Evolutionary conservation across 2,888 invertebrate species (phyloP).

Genomic region (Eumacrocentrus americanus): DNA sequence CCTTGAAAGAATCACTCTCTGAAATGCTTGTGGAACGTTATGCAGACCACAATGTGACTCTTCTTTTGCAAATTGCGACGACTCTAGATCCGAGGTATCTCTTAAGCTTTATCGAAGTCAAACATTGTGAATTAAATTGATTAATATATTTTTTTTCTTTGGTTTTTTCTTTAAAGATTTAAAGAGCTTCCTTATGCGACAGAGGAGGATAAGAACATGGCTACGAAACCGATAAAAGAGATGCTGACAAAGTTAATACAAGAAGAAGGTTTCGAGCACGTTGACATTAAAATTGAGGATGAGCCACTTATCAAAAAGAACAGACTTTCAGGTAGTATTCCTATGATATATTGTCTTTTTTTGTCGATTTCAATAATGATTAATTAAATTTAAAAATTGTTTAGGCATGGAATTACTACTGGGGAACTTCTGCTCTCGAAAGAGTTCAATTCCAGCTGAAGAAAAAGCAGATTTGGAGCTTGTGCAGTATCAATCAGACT

Average conservation of each 20-base stretch:
- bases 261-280: conserved; percentile 47
- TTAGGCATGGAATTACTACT: conserved; percentile 61
- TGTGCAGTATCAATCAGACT: conserved; percentile 62
- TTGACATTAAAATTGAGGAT: conserved; percentile 44
- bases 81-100: conserved; percentile 61
- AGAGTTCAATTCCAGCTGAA: conserved; percentile 57
- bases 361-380: conserved; percentile 3
- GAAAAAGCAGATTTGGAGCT: conserved; percentile 62
- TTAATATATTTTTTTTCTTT: no score
- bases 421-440: conserved; percentile 55
- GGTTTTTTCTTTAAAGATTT: conserved; percentile 51
- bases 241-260: conserved; percentile 58
- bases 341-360: no score
- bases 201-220: conserved; percentile 59
- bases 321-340: conserved; percentile 60
- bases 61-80: conserved; percentile 61
- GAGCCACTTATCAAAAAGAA: conserved; percentile 52
- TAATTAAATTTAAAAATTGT: conserved; percentile 8
- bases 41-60: conserved; percentile 55
- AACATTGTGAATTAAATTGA: no score
- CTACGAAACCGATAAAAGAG: conserved; percentile 57
- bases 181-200: conserved; percentile 62
- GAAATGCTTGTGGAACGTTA: conserved; percentile 59
- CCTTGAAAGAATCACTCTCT: conserved; percentile 59
- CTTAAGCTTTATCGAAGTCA: no score